These are phyloP conservation scores for Pontoporia blainvillei DNA, from an alignment of 2,113 vertebrate species.

Conservation along the genomic window DNA sequence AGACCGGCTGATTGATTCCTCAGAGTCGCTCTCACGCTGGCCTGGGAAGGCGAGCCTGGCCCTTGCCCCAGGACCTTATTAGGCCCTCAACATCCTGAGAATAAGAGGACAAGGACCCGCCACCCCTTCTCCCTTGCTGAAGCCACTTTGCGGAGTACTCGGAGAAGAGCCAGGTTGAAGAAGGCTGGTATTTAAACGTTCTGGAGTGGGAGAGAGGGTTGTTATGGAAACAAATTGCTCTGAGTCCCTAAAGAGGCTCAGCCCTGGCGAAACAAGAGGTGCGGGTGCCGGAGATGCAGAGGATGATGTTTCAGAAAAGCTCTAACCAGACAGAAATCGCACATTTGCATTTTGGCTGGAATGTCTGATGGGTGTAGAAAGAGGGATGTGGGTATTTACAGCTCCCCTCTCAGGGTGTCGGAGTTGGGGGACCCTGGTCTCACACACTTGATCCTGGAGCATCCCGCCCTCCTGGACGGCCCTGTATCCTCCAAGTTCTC, in stretches of 20 bases:
- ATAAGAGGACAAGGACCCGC: not conserved
- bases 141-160: not conserved
- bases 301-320: conserved; percentile 65
- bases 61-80: no score
- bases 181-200: not conserved
- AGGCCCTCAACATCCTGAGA: not conserved
- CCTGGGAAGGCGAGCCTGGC: accelerated
- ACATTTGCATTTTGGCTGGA: not conserved
- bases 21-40: not conserved
- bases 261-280: conserved; percentile 44
- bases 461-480: not conserved
- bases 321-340: conserved; percentile 3
- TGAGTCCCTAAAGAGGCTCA: conserved; percentile 70
- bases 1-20: not conserved
- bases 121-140: accelerated
- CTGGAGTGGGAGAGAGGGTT: conserved; percentile 69
- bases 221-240: conserved; percentile 82
- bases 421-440: not conserved
- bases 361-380: not conserved
- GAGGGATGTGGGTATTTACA: not conserved
- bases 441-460: accelerated
- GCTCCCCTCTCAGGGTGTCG: accelerated
- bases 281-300: not conserved
- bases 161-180: not conserved
- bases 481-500: accelerated